These are phyloP conservation scores for Hypolimnas misippus DNA, from an alignment of 2,888 invertebrate genomes.

Conservation along the genomic window DNA sequence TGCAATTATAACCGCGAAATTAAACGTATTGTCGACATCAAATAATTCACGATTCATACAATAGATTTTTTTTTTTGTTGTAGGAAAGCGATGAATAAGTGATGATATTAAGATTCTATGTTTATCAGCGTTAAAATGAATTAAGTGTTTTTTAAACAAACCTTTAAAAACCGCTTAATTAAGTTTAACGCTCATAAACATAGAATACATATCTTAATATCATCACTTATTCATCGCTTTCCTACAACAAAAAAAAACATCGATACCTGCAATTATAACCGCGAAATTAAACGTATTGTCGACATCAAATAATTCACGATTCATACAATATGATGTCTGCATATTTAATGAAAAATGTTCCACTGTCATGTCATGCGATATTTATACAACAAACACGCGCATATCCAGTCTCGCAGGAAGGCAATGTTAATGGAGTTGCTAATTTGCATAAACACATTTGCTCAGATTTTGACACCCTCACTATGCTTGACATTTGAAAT, in stretches of 20 bases:
- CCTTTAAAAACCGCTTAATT: no score
- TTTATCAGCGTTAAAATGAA: no score
- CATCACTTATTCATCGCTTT: no score
- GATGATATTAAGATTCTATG: no score
- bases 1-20: not conserved
- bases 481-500: conserved; percentile 74
- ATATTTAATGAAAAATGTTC: conserved; percentile 41
- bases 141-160: no score
- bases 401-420: conserved; percentile 53
- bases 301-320: conserved; percentile 8
- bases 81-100: no score
- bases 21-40: not conserved
- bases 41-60: conserved; percentile 16
- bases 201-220: no score
- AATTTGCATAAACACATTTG: conserved; percentile 82
- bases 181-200: no score
- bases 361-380: conserved; percentile 47
- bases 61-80: no score
- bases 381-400: conserved; percentile 65
- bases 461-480: conserved; percentile 77
- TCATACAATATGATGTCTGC: conserved; percentile 35
- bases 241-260: no score
- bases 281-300: not conserved
- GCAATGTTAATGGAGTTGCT: conserved; percentile 74
- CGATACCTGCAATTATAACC: no score